These are phyloP conservation scores for Pogonus chalceus DNA, from an alignment of 1,140 invertebrate species.

Conservation along the genomic window DNA sequence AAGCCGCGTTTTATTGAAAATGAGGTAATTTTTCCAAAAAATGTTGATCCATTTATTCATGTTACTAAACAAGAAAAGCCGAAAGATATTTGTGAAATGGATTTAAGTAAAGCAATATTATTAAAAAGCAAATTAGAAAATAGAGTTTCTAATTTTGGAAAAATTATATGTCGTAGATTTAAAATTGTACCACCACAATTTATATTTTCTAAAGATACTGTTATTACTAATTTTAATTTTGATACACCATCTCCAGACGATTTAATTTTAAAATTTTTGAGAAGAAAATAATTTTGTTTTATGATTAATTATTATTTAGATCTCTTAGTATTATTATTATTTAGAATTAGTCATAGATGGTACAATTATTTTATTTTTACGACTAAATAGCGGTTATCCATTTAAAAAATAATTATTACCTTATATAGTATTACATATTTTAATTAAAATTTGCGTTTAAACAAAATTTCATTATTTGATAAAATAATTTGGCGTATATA, in stretches of 20 bases:
- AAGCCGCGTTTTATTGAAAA: background rate
- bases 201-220: background rate
- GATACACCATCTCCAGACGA: conserved; percentile 50
- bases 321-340: too few species aligned
- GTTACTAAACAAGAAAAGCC: conserved; percentile 8
- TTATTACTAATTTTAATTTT: conserved; percentile 43
- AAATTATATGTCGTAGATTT: conserved; percentile 38
- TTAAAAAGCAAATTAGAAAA: conserved; percentile 19
- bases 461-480: too few species aligned
- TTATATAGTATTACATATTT: too few species aligned
- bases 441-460: too few species aligned
- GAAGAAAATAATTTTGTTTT: too few species aligned
- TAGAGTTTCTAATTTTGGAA: conserved; percentile 38
- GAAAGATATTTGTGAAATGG: conserved; percentile 27
- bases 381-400: background rate
- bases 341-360: too few species aligned
- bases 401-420: background rate
- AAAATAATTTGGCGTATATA: too few species aligned
- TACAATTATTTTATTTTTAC: too few species aligned
- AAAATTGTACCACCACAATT: conserved; percentile 22
- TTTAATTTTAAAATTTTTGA: too few species aligned
- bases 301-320: too few species aligned
- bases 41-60: conserved; percentile 21
- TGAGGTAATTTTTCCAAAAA: conserved; percentile 16
- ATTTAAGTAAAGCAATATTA: conserved; percentile 23